Conservation (phyloP, 1,140 invertebrate genomes). For the Drosophila fuyamai region DNA sequence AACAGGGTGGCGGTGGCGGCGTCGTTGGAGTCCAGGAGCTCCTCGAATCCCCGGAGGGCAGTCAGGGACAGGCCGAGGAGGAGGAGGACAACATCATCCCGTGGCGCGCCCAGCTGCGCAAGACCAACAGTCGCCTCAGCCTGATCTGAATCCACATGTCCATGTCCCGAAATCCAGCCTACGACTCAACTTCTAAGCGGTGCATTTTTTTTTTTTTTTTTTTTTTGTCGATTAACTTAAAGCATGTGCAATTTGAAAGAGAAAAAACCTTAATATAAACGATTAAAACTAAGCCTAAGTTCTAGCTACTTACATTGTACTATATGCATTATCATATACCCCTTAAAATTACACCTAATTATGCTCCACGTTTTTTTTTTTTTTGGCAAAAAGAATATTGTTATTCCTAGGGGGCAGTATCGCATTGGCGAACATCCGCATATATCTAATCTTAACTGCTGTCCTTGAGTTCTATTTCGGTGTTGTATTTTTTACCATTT, state of each 20-base stretch:
- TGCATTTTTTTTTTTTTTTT: slow-evolving; percentile 66
- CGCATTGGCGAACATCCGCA: slow-evolving; percentile 16
- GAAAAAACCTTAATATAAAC: slow-evolving; percentile 19
- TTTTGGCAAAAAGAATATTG: slow-evolving; percentile 35
- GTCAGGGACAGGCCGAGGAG: slow-evolving; percentile 64
- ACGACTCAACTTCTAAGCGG: slow-evolving; percentile 22
- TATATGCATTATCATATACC: slow-evolving; percentile 44
- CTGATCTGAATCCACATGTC: slow-evolving; percentile 45
- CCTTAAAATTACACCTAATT: slow-evolving; percentile 7
- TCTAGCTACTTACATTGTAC: slow-evolving; percentile 47
- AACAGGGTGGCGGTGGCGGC: slow-evolving; percentile 11
- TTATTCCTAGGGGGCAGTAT: slow-evolving; percentile 57
- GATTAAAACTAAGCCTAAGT: slow-evolving; percentile 39
- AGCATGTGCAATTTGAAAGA: slow-evolving; percentile 56
- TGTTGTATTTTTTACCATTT: slow-evolving; percentile 55
- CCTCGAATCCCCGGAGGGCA: slow-evolving; percentile 17
- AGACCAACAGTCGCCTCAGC: slow-evolving; percentile 90
- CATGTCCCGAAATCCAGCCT: neutral
- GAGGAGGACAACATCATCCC: slow-evolving; percentile 91
- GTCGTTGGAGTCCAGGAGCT: slow-evolving; percentile 14
- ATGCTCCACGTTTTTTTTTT: slow-evolving; percentile 37
- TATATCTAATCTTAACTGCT: slow-evolving; percentile 19
- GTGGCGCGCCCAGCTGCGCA: slow-evolving; percentile 94
- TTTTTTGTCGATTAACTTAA: slow-evolving; percentile 35
- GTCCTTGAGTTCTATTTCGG: slow-evolving; percentile 46